phyloP scores from a whole-genome alignment of 2,888 invertebrate genomes.

The Norana najaformis region DNA sequence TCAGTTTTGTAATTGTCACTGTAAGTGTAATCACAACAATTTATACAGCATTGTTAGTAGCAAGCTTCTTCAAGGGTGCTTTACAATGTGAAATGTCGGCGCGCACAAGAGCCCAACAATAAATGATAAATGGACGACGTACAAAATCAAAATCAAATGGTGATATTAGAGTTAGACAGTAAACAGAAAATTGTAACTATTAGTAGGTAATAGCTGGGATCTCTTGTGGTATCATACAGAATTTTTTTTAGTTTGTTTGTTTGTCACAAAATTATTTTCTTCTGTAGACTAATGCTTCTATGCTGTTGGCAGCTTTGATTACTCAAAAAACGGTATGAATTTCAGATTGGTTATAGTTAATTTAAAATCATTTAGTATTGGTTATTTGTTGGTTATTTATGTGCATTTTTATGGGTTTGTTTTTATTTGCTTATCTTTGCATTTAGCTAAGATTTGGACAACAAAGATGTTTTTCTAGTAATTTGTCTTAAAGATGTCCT shows the following conservation, averaged over 20 bases:
- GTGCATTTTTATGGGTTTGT: background rate
- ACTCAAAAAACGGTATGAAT: background rate
- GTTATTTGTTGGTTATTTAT: background rate
- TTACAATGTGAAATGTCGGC: no score
- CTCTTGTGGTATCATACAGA: background rate
- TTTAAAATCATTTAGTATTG: background rate
- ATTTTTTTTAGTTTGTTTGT: background rate
- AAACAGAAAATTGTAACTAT: no score
- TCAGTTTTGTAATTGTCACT: no score
- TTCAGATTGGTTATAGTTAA: background rate
- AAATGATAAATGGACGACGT: no score
- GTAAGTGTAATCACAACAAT: no score
- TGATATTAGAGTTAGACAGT: no score
- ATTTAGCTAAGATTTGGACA: no score
- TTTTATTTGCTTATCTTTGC: background rate
- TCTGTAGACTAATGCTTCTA: slow-evolving; percentile 1
- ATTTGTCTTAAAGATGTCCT: background rate
- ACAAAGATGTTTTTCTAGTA: background rate
- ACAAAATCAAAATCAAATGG: no score
- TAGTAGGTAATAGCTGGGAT: no score
- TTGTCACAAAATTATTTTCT: background rate
- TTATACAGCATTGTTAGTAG: no score
- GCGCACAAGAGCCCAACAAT: no score
- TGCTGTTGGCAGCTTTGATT: background rate
- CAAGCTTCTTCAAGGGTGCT: no score